Conservation (phyloP, 2,888 invertebrate genomes). For the Drosophila meridiana region DNA sequence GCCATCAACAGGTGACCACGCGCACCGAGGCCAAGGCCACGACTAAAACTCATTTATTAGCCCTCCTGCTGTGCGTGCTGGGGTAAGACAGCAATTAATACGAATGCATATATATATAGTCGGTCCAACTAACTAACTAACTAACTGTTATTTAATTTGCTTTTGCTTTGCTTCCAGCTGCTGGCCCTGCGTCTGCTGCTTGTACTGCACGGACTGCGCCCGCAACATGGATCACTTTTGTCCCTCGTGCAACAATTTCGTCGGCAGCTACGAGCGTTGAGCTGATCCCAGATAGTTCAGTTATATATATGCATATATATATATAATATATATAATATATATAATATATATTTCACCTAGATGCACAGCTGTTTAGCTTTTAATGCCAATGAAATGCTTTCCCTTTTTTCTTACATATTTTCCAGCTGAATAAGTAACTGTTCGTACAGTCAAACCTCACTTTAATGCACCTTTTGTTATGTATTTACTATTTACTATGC, state of each 20-base stretch:
- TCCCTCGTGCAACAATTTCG: conserved; percentile 86
- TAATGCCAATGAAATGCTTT: background rate
- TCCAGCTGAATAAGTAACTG: background rate
- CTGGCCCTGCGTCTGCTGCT: conserved; percentile 86
- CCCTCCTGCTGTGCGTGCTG: conserved; percentile 76
- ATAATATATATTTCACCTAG: too few species aligned
- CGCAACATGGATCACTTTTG: conserved; percentile 87
- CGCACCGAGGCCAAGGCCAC: conserved; percentile 78
- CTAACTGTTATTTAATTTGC: background rate
- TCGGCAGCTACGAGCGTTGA: conserved; percentile 86
- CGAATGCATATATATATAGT: background rate
- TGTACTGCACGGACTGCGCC: conserved; percentile 87
- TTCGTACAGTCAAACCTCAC: conserved; percentile 13
- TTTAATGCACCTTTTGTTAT: background rate
- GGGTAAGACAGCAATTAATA: conserved; percentile 60
- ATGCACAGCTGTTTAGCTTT: background rate
- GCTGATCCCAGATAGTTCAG: background rate
- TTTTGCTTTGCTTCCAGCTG: conserved; percentile 60
- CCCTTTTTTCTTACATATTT: background rate
- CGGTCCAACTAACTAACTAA: background rate
- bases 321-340: background rate
- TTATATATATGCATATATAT: background rate
- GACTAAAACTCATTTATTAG: conserved; percentile 82
- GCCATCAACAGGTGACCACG: conserved; percentile 85
- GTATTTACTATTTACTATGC: background rate